Evolutionary conservation across 2,888 invertebrate species (phyloP).

Genomic region (Drosophila testacea): DNA sequence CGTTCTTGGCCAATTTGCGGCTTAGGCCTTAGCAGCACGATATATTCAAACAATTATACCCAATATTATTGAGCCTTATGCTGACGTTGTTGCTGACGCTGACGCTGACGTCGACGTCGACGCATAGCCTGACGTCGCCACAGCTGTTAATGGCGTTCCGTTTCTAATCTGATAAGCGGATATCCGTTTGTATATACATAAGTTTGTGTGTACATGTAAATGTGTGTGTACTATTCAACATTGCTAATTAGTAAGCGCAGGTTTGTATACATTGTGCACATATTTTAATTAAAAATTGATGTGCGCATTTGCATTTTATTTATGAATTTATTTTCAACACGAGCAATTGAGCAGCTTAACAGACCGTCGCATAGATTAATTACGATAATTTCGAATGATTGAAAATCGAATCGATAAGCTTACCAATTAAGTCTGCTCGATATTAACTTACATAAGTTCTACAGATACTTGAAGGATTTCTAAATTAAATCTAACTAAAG

Average conservation of each 20-base stretch:
- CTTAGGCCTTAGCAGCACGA: slow-evolving; percentile 57
- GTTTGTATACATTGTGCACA: slow-evolving; percentile 31
- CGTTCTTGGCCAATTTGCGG: slow-evolving; percentile 62
- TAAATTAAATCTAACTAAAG: background rate
- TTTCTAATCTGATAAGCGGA: slow-evolving; percentile 67
- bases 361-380: slow-evolving; percentile 39
- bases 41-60: slow-evolving; percentile 72
- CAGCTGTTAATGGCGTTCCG: slow-evolving; percentile 74
- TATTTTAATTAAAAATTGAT: slow-evolving; percentile 78
- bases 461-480: background rate
- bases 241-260: slow-evolving; percentile 54
- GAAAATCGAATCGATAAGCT: slow-evolving; percentile 27
- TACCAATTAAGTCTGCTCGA: slow-evolving; percentile 23
- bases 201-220: slow-evolving; percentile 1
- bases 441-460: background rate
- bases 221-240: slow-evolving; percentile 19
- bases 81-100: slow-evolving; percentile 35
- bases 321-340: slow-evolving; percentile 55
- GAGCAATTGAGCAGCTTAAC: slow-evolving; percentile 45
- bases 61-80: slow-evolving; percentile 61
- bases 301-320: slow-evolving; percentile 70
- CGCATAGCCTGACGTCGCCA: slow-evolving; percentile 14
- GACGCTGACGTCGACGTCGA: slow-evolving; percentile 8
- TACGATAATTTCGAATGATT: slow-evolving; percentile 35
- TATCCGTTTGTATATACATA: slow-evolving; percentile 44